Percentiles rank a stretch among this genome's conserved stretches.
phyloP scores from a whole-genome alignment of 1,140 invertebrate species.

The Heliconius eleuchia region DNA sequence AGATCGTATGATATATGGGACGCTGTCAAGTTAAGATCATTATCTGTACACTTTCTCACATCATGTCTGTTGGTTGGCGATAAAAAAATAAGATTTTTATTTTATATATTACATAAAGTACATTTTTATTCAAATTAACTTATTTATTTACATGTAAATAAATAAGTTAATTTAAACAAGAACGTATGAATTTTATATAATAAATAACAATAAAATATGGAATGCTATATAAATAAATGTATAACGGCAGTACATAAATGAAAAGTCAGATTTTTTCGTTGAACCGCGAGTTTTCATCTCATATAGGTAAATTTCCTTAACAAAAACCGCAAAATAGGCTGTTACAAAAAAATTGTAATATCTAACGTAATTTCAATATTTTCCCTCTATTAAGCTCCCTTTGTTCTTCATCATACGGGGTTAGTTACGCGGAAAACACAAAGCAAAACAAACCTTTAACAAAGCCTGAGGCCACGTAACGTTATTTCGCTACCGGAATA shows the following conservation, averaged over 20 bases:
- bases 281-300: not conserved
- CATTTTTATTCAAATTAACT: too few relatives aligned
- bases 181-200: too few relatives aligned
- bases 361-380: slow-evolving; percentile 13
- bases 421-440: slow-evolving; percentile 5
- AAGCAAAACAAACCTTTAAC: not conserved
- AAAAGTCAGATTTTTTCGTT: too few relatives aligned
- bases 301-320: not conserved
- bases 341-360: not conserved
- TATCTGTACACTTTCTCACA: slow-evolving; percentile 10
- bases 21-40: slow-evolving; percentile 11
- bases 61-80: not conserved
- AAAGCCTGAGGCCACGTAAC: slow-evolving; percentile 13
- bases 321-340: not conserved
- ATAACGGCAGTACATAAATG: too few relatives aligned
- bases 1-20: slow-evolving; percentile 12
- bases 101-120: not conserved
- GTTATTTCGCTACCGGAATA: slow-evolving; percentile 27
- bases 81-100: not conserved
- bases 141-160: too few relatives aligned
- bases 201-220: too few relatives aligned
- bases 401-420: slow-evolving; percentile 17
- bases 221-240: too few relatives aligned
- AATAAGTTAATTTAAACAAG: too few relatives aligned
- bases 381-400: slow-evolving; percentile 13